Evolutionary conservation across 2,888 invertebrate genomes (phyloP), one percentile per base, ranked within the genome.

Genomic region (Luffia ferchaultella): DNA sequence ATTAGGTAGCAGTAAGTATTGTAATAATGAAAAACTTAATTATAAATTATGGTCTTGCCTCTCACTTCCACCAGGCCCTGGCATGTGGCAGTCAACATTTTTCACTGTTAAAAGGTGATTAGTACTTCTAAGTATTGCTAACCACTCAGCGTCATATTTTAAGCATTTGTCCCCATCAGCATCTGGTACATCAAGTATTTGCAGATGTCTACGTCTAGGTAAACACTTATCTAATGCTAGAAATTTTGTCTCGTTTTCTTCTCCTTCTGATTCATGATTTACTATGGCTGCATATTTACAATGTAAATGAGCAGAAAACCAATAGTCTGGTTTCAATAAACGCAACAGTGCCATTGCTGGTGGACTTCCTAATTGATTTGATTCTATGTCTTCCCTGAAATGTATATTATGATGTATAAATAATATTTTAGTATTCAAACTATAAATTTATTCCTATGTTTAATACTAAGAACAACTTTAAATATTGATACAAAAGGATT

Each of bases 221-320:
- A 98, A 82, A 73, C 98, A 98, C 83, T 99, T 99, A 70, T 98
- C 98, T n/a, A 98, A 76, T 0, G 97, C 95, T 57, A 98, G 76
- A 74, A 98, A 98, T 67, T 92, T 95, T 0, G 97, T 73, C 64
- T 80, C 72, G 2, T 42, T 43, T 30, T 56, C 65, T 15, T 62
- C 49, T n/a, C 76, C 70, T 16, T 76, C 76, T 52, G 87, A 72
- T 19, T 86, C 75, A 70, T 97, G 96, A 40, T 89, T 87, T 2
- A 98, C 89, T 1, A 95, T 59, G 0, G 98, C 98, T 12, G 93
- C 90, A 83, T 97, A 99, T 77, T 96, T 95, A 60, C 95, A 95
- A 76, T 99, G 99, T 57, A 99, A 84, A 86, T 99, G 99, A 20
- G 97, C 99, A 7, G 97, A 86, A 80, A 99, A 99, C 98, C 98